Evolutionary conservation across 2,797 vertebrate species (phyloP).

Genomic region (Sebastes nivosus): DNA sequence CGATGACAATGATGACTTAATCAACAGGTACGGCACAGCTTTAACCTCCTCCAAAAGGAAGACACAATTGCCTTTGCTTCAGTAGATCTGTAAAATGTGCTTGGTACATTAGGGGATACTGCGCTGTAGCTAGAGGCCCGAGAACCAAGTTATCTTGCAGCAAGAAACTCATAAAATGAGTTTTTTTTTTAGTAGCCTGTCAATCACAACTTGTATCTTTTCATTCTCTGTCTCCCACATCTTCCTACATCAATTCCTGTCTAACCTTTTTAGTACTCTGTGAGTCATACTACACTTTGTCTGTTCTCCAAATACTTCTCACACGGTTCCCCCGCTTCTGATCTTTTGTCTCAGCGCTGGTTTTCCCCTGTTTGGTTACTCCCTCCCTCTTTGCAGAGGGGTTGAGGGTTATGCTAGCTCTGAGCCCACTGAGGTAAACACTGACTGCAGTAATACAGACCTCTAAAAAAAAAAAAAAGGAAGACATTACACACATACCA

Average conservation of each 20-base stretch:
- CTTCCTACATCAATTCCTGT: slow-evolving; percentile 48
- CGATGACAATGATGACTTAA: slow-evolving; percentile 95
- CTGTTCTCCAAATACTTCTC: slow-evolving; percentile 49
- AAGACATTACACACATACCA: slow-evolving; percentile 36
- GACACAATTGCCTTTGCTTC: slow-evolving; percentile 1
- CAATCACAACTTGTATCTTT: slow-evolving; percentile 52
- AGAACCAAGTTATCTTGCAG: not conserved
- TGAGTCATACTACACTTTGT: slow-evolving; percentile 39
- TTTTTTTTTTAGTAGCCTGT: slow-evolving; percentile 50
- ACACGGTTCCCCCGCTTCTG: slow-evolving; percentile 53
- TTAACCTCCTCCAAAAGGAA: not conserved
- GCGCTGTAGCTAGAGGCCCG: slow-evolving; percentile 11
- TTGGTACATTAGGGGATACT: not conserved
- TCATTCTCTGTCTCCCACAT: slow-evolving; percentile 30
- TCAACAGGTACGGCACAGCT: slow-evolving; percentile 88
- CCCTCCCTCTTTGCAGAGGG: slow-evolving; percentile 52
- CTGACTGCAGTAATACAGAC: slow-evolving; percentile 48
- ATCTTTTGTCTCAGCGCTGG: slow-evolving; percentile 52
- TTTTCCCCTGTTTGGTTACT: slow-evolving; percentile 58
- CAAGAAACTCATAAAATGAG: slow-evolving; percentile 22
- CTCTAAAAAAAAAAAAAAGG: slow-evolving; percentile 2
- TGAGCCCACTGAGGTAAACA: slow-evolving; percentile 68
- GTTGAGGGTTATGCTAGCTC: slow-evolving; percentile 62
- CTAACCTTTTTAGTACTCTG: slow-evolving; percentile 34
- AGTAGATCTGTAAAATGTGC: slow-evolving; percentile 12